Base-by-base conservation (phyloP, 92 coral and sea anemone genomes). In the Pocillopora grandis region DNA sequence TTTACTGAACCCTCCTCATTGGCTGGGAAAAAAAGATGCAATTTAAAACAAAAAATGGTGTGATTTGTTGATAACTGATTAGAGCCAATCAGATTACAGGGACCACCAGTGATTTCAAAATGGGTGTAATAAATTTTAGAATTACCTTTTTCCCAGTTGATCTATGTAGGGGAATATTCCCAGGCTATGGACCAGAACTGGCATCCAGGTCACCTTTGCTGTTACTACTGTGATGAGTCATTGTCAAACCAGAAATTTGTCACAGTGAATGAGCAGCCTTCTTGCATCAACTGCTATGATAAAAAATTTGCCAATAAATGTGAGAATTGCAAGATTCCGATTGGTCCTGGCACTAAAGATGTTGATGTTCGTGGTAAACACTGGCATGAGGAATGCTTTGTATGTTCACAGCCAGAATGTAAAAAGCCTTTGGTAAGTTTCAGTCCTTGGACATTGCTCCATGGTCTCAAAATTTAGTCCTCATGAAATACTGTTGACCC, bases 131-230 rank as follows among this genome's bases (percentile, higher is more conserved):
- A 9, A 36, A 37, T 11, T 7, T 33, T 37, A 37, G 27, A 12
- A 20, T 58, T 36, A 42, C 57, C 57, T 20, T 70, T 81, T 65
- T 42, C 76, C 71, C 85, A 96, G 98, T 81, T 96, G 76, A 96
- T 96, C 71, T 96, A 90, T 58, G 98, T 96, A 58, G 94, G 98
- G 4, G 98, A 96, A 66, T 96, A 96, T 83, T 96, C 98, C 23
- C 98, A 92, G 64, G 98, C 98, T 49, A 89, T 96, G 90, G 98
- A 94, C 71, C 87, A 92, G 55, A 93, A 96, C 84, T 96, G 98
- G 98, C 98, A 96, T 76, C 96, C 95, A 58, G 98, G 98, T 0
- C 98, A 96, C 87, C 91, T 96, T 77, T 92, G 96, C 85, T 96
- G 98, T 86, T 93, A 79, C 74, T 83, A 81, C 84, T 96, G 98